These are phyloP conservation scores for Oithona nana DNA, from an alignment of 2,888 invertebrate species.

Conservation along the genomic window DNA sequence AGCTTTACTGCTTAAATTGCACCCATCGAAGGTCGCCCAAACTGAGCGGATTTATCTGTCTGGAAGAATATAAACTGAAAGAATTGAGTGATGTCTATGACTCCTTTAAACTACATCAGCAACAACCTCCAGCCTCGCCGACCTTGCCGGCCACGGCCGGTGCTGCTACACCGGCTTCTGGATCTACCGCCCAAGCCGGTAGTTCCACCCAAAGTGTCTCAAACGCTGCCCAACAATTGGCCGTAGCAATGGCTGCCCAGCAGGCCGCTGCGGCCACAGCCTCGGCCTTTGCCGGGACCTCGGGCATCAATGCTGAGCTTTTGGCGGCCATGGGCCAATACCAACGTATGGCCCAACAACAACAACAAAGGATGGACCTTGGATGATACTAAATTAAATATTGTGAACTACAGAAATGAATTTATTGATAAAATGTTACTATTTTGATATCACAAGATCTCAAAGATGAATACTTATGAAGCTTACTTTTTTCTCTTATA, in stretches of 20 bases:
- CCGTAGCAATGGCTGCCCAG: not conserved
- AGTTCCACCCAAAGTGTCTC: not conserved
- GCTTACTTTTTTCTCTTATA: too few species aligned
- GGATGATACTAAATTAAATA: too few species aligned
- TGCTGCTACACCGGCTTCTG: not conserved
- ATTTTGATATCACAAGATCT: too few species aligned
- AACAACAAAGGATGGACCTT: not conserved
- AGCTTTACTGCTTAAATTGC: conserved; percentile 91
- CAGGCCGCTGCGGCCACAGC: not conserved
- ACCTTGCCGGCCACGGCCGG: not conserved
- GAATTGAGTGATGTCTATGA: conserved; percentile 81
- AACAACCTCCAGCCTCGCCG: not conserved
- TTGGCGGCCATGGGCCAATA: not conserved
- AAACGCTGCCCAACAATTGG: not conserved
- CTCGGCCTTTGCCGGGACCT: not conserved
- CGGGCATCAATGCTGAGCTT: not conserved
- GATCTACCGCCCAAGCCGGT: not conserved
- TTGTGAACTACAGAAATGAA: too few species aligned
- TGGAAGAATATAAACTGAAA: conserved; percentile 80
- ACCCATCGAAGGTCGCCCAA: conserved; percentile 64
- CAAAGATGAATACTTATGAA: too few species aligned
- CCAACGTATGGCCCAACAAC: not conserved
- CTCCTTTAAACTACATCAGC: conserved; percentile 43
- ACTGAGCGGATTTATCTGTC: conserved; percentile 73
- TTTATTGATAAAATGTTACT: too few species aligned